Evolutionary conservation across 2,797 vertebrate genomes (phyloP), one percentile per base, ranked within the genome.

Genomic region (Garrulus glandarius): DNA sequence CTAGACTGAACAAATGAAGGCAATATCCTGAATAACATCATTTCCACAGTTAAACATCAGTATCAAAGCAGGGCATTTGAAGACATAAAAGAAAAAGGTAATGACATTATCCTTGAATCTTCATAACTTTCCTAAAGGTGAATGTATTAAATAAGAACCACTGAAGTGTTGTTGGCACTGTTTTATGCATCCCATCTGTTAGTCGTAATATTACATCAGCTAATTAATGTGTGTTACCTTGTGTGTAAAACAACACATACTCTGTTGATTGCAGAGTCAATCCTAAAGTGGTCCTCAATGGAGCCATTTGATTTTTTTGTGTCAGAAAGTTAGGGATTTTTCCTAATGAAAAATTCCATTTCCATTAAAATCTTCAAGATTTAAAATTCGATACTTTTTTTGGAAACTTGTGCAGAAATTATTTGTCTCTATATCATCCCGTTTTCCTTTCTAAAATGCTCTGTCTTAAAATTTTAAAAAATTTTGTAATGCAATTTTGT

Each of bases 111-210:
- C 89, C 82, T 94, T 97, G 89, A 93, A 65, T 96, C 69, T 91
- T 94, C 87, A 78, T 93, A 91, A 88, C 79, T 82, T 94, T 94
- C 61, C 92, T 87, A 94, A 94, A 97, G 95, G 92, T 95, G 91
- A 95, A 84, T 50, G 47, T 88, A 80, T 96, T 94, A 93, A 96
- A 83, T 93, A 96, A 96, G 87, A 96, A 81, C 69, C 63, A 69
- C 87, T 94, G 91, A 96, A 96, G 63, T 95, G 87, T 89, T 95
- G 75, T 84, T 96, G 84, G 72, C 89, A 91, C 72, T 53, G 69
- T 76, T 95, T 93, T 86, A 88, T 92, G 79, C 59, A 89, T 86
- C 79, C 87, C 95, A 94, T 96, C 95, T 97, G 95, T 86, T 96
- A 91, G 76, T 63, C 4, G 4, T 84, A 93, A 92, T 68, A 91